Evolutionary conservation across 2,797 vertebrate genomes (phyloP).

Genomic region (Taenioides sp.): DNA sequence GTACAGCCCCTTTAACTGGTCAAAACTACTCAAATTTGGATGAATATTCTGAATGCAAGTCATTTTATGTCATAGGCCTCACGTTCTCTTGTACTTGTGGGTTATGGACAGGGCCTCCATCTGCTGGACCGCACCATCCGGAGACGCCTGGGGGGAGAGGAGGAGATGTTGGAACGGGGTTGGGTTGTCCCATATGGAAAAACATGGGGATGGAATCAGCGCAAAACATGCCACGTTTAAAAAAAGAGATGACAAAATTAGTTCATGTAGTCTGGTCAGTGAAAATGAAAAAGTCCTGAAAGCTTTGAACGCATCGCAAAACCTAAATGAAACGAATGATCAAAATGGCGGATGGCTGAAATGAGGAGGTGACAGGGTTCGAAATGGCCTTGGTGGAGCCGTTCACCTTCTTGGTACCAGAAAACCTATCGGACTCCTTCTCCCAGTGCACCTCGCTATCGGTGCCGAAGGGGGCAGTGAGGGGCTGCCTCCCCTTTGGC

Average conservation of each 20-base stretch:
- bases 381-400: slow-evolving; percentile 26
- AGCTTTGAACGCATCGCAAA: background rate
- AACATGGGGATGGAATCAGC: background rate
- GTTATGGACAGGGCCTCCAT: slow-evolving; percentile 66
- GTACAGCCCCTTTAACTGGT: too few species aligned
- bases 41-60: background rate
- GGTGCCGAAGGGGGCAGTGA: slow-evolving; percentile 79
- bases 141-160: slow-evolving; percentile 44
- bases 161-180: background rate
- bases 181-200: background rate
- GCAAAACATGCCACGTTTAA: background rate
- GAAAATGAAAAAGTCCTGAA: background rate
- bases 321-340: background rate
- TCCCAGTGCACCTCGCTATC: slow-evolving; percentile 76
- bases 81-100: slow-evolving; percentile 79
- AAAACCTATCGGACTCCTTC: slow-evolving; percentile 62
- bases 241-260: background rate
- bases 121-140: slow-evolving; percentile 37
- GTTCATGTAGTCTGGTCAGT: background rate
- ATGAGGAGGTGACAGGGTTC: slow-evolving; percentile 33
- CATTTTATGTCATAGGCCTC: slow-evolving; percentile 26
- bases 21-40: slow-evolving; percentile 3
- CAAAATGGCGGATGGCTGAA: slow-evolving; percentile 19
- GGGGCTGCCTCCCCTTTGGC: slow-evolving; percentile 56
- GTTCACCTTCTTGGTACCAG: slow-evolving; percentile 78